Evolutionary conservation across 2,888 invertebrate genomes (phyloP).

Genomic region (Nomada flava): DNA sequence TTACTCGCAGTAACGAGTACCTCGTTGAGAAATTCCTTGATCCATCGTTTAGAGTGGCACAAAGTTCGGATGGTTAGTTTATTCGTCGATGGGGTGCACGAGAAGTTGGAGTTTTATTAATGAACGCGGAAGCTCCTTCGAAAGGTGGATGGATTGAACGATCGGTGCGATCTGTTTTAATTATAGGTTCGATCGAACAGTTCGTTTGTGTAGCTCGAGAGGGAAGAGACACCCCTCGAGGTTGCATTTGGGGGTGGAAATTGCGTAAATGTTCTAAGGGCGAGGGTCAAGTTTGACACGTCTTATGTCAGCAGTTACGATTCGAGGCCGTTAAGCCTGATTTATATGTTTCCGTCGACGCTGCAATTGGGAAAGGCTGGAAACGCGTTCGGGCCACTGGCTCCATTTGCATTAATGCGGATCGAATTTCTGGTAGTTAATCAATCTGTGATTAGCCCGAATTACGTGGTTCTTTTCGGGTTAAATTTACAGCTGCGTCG

Average conservation of each 20-base stretch:
- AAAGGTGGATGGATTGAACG: neutral
- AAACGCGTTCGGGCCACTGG: conserved; percentile 26
- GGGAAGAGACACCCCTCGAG: neutral
- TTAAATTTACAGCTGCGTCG: neutral
- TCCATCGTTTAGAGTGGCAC: neutral
- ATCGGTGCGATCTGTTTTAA: conserved; percentile 4
- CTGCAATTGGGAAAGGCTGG: conserved; percentile 6
- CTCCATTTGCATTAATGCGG: conserved; percentile 48
- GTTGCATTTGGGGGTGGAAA: neutral
- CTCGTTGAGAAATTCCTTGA: neutral
- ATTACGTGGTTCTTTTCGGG: conserved; percentile 30
- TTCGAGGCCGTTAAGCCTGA: conserved; percentile 44
- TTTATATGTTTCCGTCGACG: conserved; percentile 32
- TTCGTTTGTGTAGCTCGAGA: neutral
- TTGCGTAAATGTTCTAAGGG: conserved; percentile 31
- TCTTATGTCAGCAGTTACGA: conserved; percentile 25
- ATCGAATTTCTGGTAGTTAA: conserved; percentile 44
- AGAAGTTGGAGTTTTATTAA: neutral
- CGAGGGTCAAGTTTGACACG: conserved; percentile 37
- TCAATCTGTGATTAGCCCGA: conserved; percentile 45
- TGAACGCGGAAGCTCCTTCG: neutral
- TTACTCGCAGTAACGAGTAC: neutral
- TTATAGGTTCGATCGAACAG: neutral
- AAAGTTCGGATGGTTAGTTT: neutral
- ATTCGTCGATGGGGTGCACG: neutral